Evolutionary conservation across 2,797 vertebrate species (phyloP).

Genomic region (Poecile montanus): DNA sequence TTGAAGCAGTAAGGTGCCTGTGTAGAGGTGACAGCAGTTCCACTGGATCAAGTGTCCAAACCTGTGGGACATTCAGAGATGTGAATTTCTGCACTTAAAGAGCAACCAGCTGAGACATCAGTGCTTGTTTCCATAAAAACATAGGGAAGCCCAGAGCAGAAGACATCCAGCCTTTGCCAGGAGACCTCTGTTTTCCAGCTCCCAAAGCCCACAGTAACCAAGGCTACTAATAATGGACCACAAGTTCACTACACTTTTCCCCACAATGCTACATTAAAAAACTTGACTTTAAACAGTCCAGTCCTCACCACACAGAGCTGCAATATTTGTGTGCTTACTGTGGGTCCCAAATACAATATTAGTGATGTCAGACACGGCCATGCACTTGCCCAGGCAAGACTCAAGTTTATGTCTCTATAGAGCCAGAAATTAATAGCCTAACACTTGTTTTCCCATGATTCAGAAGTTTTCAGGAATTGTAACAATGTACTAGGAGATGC

Average conservation of each 20-base stretch:
- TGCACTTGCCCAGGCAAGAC: neutral
- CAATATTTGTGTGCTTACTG: neutral
- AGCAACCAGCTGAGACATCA: neutral
- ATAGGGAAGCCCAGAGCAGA: neutral
- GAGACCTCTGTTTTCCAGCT: neutral
- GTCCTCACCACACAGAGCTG: neutral
- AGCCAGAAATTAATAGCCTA: neutral
- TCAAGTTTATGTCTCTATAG: neutral
- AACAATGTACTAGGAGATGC: neutral
- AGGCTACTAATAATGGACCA: neutral
- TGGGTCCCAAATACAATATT: neutral
- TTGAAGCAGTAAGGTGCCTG: neutral
- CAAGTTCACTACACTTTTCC: neutral
- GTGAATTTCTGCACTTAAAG: neutral
- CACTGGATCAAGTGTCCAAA: neutral
- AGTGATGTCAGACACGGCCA: neutral
- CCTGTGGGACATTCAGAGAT: neutral
- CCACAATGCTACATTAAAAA: neutral
- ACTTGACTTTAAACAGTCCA: neutral
- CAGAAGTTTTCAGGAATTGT: neutral
- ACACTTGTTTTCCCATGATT: conserved; percentile 15
- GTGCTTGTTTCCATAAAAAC: neutral
- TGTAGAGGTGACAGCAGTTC: neutral
- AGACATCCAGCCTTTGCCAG: neutral
- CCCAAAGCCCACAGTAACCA: neutral